Evolutionary conservation across 2,113 vertebrate genomes (phyloP), one percentile per base, ranked within the genome.

Genomic region (Athene cunicularia): DNA sequence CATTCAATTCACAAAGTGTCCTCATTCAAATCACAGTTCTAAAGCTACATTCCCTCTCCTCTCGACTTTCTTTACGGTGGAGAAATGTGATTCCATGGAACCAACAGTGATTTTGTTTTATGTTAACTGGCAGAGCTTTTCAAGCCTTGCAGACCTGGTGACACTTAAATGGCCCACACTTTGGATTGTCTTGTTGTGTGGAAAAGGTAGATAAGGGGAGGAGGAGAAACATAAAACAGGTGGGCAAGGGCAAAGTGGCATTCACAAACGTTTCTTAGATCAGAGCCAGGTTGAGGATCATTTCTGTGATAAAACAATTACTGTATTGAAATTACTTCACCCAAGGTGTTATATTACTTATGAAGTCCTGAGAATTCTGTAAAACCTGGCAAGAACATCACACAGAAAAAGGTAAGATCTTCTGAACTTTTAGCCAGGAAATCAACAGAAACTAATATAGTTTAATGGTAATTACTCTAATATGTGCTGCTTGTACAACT

Each of bases 1-100:
- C 98, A 99, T 99, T 99, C 99, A 99, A 98, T 95, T 96, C 98
- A 99, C 98, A 99, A 99, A 99, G 99, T 98, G 99, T 99, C 98
- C 98, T 99, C 99, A 99, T 99, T 99, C 99, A 99, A 98, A 98
- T 97, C 91, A 80, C 93, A 64, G 92, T 98, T 99, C 99, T 98
- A 98, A 99, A 98, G 99, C 98, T 98, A 99, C 98, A 98, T 98
- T 98, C 98, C 98, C 97, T 96, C 94, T 97, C 98, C 98, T 98
- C 99, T 99, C 98, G 94, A 96, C 98, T 99, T 99, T 99, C 99
- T 98, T 98, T 96, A 98, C 95, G 56, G 98, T 98, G 97, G 96
- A 97, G 99, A 99, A 99, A 98, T 70, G 97, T 95, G 99, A 99
- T 98, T 98, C 99, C 98, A 98, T 94, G 97, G 97, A 98, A 98